Percentiles rank a stretch among this genome's conserved stretches.
These are phyloP conservation scores for Gambusia affinis DNA, from an alignment of 2,113 vertebrate genomes.

Conservation along the genomic window DNA sequence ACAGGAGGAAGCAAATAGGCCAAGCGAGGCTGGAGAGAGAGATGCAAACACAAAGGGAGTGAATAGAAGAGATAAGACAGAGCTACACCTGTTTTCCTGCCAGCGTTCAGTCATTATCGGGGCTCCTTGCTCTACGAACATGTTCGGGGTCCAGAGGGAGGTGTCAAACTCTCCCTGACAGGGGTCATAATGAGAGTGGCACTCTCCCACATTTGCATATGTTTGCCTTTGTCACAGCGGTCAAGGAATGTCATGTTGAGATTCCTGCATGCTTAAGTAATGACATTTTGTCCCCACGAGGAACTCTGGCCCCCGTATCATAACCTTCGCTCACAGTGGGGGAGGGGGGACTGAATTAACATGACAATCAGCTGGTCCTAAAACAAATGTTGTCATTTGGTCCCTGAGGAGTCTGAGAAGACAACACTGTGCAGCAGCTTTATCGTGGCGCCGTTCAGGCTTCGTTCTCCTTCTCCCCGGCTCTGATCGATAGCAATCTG, in stretches of 20 bases:
- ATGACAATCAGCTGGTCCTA: slow-evolving; percentile 65
- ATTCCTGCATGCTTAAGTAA: slow-evolving; percentile 71
- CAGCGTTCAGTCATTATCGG: not conserved
- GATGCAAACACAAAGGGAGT: slow-evolving; percentile 21
- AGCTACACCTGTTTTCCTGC: slow-evolving; percentile 48
- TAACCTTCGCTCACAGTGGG: slow-evolving; percentile 14
- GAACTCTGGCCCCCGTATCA: slow-evolving; percentile 40
- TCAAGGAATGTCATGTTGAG: slow-evolving; percentile 73
- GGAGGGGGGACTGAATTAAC: slow-evolving; percentile 26
- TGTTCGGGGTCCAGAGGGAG: slow-evolving; percentile 53
- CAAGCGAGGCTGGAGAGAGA: slow-evolving; percentile 28
- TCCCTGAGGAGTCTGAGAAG: slow-evolving; percentile 16
- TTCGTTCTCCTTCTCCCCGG: slow-evolving; percentile 34
- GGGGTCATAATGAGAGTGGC: slow-evolving; percentile 66
- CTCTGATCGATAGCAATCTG: slow-evolving; percentile 66
- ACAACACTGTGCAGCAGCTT: slow-evolving; percentile 24
- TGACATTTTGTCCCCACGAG: slow-evolving; percentile 64
- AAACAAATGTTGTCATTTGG: slow-evolving; percentile 57
- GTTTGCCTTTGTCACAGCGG: slow-evolving; percentile 77
- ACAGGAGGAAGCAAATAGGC: slow-evolving; percentile 36
- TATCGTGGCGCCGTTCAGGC: slow-evolving; percentile 16
- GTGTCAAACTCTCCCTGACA: slow-evolving; percentile 61
- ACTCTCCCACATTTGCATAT: slow-evolving; percentile 72
- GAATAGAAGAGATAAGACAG: slow-evolving; percentile 16
- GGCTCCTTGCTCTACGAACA: not conserved